Evolutionary conservation across 1,140 invertebrate species (phyloP), one percentile per base, ranked within the genome.

Genomic region (Trichoplusia ni): DNA sequence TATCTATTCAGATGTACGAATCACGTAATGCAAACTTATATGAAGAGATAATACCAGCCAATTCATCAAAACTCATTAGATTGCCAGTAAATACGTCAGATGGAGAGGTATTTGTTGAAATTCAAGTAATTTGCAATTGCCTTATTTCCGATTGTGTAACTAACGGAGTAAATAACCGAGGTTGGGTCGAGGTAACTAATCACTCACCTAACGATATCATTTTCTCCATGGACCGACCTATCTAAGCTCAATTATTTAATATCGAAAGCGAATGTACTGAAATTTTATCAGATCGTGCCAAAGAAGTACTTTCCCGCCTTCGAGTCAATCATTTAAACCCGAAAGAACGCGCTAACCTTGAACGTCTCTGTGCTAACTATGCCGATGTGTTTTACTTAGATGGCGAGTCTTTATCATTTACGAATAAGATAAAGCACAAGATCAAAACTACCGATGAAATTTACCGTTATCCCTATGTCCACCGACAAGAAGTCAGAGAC

Each of bases 391-490:
- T 37, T 13, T 37, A 37, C 11, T 1, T 37, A 4, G 33, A 37
- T 9, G 33, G 13, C 8, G 29, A 31, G 29, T n/a, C 29, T n/a
- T 31, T 31, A n/a, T 9, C 29, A 2, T n/a, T n/a, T n/a, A n/a
- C n/a, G n/a, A n/a, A n/a, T n/a, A n/a, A n/a, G n/a, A n/a, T n/a
- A n/a, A n/a, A n/a, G n/a, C n/a, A n/a, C 25, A 27, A 7, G 3
- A 27, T 27, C 3, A 46, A 51, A 9, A 56, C 62, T 6, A 46
- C 38, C 1, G 62, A 64, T 19, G 62, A 64, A 25, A 4, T 64
- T 0, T 64, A 64, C 18, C 19, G 61, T 4, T 64, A 64, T 29
- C 61, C 60, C 2, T 63, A 29, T 13, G 19, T 63, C 2, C 60
- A 63, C 8, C 18, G 60, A 25, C 31, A 63, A 16, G 60, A 63